These are phyloP conservation scores for Lanius ludovicianus DNA, from an alignment of 2,113 vertebrate species.

Conservation along the genomic window DNA sequence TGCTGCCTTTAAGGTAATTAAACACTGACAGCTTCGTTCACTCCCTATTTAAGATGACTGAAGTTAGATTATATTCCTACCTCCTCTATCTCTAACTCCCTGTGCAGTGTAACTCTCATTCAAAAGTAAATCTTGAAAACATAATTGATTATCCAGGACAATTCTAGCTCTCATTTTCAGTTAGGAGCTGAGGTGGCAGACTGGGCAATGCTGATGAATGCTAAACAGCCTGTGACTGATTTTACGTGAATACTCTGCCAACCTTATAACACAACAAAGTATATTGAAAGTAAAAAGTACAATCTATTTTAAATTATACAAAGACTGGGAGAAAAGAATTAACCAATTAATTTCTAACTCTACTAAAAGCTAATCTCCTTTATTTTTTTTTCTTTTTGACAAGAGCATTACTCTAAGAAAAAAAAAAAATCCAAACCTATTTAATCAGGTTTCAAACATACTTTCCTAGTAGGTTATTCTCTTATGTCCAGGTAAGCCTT, in stretches of 20 bases:
- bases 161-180: conserved; percentile 24
- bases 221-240: not conserved
- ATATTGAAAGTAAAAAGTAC: not conserved
- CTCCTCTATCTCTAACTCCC: not conserved
- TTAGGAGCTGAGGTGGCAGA: conserved; percentile 1
- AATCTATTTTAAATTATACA: not conserved
- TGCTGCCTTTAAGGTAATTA: not conserved
- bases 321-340: not conserved
- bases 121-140: conserved; percentile 20
- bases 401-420: not conserved
- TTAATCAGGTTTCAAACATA: not conserved
- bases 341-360: not conserved
- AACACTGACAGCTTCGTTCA: not conserved
- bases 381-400: not conserved
- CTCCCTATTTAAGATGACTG: not conserved
- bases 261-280: not conserved
- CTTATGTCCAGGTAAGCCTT: not conserved
- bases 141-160: conserved; percentile 24
- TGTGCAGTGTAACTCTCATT: not conserved
- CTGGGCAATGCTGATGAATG: not conserved
- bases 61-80: not conserved
- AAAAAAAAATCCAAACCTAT: not conserved
- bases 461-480: not conserved
- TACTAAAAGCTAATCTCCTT: not conserved
- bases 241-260: not conserved